These are phyloP conservation scores for Papilio machaon DNA, from an alignment of 1,140 invertebrate genomes.

Conservation along the genomic window DNA sequence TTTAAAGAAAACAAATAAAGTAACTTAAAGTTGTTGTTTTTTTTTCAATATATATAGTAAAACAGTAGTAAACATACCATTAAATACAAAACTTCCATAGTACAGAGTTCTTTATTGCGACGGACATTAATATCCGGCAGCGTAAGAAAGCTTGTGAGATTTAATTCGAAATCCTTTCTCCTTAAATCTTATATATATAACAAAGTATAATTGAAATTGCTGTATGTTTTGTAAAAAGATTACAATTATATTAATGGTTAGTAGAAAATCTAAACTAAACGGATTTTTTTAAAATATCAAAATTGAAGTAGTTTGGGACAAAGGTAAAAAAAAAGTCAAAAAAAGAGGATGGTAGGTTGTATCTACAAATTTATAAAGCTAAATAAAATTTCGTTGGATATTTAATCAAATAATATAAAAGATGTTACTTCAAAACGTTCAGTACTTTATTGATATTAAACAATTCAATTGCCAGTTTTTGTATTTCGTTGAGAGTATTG, in stretches of 20 bases:
- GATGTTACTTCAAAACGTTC: conserved; percentile 1
- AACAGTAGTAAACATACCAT: not conserved
- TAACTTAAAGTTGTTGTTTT: too few species aligned
- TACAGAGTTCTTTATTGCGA: not conserved
- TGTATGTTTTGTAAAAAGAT: not conserved
- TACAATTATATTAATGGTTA: not conserved
- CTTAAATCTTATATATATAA: conserved; percentile 1
- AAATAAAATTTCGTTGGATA: not conserved
- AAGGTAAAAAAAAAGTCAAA: too few species aligned
- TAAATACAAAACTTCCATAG: not conserved
- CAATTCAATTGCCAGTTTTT: conserved; percentile 63
- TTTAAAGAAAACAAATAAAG: too few species aligned
- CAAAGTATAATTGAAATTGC: not conserved
- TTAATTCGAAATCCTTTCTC: conserved; percentile 16
- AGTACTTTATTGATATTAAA: conserved; percentile 47
- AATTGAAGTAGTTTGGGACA: too few species aligned
- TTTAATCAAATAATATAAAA: not conserved
- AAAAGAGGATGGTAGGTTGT: too few species aligned
- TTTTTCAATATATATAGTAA: too few species aligned
- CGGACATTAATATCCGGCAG: conserved; percentile 19
- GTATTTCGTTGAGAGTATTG: conserved; percentile 61
- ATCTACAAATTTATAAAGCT: not conserved
- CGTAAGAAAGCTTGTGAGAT: not conserved
- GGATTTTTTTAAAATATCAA: too few species aligned
- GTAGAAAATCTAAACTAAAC: not conserved